Conservation (phyloP, 2,888 invertebrate genomes). For the Ormyrus labotus region DNA sequence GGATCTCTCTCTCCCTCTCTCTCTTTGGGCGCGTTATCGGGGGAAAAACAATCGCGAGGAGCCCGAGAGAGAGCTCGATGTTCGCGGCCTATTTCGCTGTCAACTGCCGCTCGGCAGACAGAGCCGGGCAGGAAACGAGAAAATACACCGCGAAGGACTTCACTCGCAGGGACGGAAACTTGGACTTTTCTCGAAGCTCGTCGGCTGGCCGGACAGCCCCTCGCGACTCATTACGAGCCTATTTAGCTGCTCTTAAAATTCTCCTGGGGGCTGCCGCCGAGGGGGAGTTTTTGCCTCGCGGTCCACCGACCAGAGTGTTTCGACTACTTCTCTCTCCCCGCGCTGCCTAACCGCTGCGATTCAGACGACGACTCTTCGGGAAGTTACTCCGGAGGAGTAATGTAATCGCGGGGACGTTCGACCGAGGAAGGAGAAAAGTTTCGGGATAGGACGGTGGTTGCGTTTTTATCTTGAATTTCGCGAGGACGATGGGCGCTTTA, state of each 20-base stretch:
- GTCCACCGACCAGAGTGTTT: too few species aligned
- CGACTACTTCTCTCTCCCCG: too few species aligned
- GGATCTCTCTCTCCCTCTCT: constrained; percentile 1
- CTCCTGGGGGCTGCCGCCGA: not conserved
- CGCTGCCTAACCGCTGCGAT: too few species aligned
- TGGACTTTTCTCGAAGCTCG: constrained; percentile 12
- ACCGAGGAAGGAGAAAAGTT: too few species aligned
- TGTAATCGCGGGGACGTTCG: too few species aligned
- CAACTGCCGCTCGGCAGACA: constrained; percentile 52
- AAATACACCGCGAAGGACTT: constrained; percentile 54
- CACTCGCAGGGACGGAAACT: constrained; percentile 21
- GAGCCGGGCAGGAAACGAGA: constrained; percentile 48
- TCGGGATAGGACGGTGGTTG: too few species aligned
- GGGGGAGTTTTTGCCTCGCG: too few species aligned
- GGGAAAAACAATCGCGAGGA: constrained; percentile 60
- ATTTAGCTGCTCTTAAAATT: constrained; percentile 42
- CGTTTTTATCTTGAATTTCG: too few species aligned
- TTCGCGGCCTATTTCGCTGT: constrained; percentile 43
- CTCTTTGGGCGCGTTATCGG: constrained; percentile 53
- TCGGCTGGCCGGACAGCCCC: constrained; percentile 22
- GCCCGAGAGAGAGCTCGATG: not conserved
- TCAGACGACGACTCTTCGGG: too few species aligned
- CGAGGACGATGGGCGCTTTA: too few species aligned
- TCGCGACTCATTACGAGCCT: constrained; percentile 48
- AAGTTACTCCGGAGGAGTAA: too few species aligned